Conservation (phyloP, 2,888 invertebrate species). For the Epinotia demarniana region DNA sequence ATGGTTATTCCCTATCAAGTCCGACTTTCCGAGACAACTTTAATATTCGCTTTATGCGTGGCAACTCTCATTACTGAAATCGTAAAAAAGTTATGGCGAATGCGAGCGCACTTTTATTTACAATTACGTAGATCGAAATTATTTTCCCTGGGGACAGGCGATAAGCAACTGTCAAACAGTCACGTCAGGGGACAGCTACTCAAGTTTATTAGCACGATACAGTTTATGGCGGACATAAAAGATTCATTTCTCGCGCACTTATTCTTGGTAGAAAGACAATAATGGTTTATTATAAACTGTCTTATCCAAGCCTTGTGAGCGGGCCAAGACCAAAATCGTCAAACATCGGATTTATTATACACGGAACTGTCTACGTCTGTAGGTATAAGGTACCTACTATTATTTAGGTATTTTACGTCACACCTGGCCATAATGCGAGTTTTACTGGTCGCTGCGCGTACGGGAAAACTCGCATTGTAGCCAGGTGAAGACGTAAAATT, state of each 20-base stretch:
- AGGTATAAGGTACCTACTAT: too few species aligned
- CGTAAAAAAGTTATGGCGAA: conserved; percentile 49
- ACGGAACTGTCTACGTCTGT: too few species aligned
- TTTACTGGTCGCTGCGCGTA: too few species aligned
- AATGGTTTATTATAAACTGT: too few species aligned
- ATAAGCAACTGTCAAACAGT: conserved; percentile 12
- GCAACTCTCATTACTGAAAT: conserved; percentile 50
- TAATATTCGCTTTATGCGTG: conserved; percentile 49
- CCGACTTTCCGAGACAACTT: neutral
- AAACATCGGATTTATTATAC: too few species aligned
- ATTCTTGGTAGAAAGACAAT: neutral
- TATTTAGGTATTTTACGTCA: too few species aligned
- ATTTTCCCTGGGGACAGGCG: conserved; percentile 12
- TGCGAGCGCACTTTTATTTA: conserved; percentile 34
- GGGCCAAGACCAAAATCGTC: too few species aligned
- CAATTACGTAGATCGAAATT: conserved; percentile 36
- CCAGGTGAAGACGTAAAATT: too few species aligned
- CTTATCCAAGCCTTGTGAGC: too few species aligned
- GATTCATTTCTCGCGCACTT: neutral
- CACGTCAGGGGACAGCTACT: conserved; percentile 7
- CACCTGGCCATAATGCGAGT: too few species aligned
- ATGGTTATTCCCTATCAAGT: neutral
- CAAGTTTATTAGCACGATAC: conserved; percentile 1
- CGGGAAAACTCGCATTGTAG: too few species aligned
- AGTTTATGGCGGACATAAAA: conserved; percentile 5